phyloP scores from a whole-genome alignment of 1,140 invertebrate species.

The Pseudomyrmex sp. region DNA sequence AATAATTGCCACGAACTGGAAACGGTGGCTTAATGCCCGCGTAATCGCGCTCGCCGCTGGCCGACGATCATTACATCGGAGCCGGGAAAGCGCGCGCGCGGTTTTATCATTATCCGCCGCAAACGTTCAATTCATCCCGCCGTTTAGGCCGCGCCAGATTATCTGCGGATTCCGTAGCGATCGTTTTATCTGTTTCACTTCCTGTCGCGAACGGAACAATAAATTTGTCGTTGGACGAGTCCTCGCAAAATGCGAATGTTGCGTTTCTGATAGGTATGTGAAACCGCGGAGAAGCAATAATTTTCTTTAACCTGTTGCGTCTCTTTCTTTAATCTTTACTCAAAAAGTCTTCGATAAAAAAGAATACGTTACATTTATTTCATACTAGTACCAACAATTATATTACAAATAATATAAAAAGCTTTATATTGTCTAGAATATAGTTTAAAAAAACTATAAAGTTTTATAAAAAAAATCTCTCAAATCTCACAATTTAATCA shows the following conservation, averaged over 20 bases:
- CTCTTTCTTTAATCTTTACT: too few species aligned
- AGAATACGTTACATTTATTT: too few species aligned
- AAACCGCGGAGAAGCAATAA: too few species aligned
- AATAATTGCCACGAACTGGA: slow-evolving; percentile 53
- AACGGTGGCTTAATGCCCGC: slow-evolving; percentile 52
- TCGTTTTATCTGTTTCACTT: slow-evolving; percentile 49
- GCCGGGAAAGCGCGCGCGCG: slow-evolving; percentile 25
- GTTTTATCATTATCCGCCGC: slow-evolving; percentile 38
- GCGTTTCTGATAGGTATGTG: neutral
- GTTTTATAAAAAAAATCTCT: too few species aligned
- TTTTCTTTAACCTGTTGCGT: too few species aligned
- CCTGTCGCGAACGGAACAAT: neutral
- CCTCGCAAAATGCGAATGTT: slow-evolving; percentile 8
- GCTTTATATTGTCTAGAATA: too few species aligned
- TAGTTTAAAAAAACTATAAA: too few species aligned
- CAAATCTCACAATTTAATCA: too few species aligned
- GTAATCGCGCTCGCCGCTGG: slow-evolving; percentile 44
- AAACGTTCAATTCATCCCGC: slow-evolving; percentile 29
- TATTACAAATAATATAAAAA: too few species aligned
- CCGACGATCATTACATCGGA: slow-evolving; percentile 45
- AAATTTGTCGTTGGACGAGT: neutral
- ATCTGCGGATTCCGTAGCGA: slow-evolving; percentile 9
- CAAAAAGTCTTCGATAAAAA: too few species aligned
- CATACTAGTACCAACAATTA: too few species aligned
- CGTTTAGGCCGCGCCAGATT: slow-evolving; percentile 28